Evolutionary conservation across 1,140 invertebrate species (phyloP), one percentile per base, ranked within the genome.

Genomic region (Bombus difficillimus): DNA sequence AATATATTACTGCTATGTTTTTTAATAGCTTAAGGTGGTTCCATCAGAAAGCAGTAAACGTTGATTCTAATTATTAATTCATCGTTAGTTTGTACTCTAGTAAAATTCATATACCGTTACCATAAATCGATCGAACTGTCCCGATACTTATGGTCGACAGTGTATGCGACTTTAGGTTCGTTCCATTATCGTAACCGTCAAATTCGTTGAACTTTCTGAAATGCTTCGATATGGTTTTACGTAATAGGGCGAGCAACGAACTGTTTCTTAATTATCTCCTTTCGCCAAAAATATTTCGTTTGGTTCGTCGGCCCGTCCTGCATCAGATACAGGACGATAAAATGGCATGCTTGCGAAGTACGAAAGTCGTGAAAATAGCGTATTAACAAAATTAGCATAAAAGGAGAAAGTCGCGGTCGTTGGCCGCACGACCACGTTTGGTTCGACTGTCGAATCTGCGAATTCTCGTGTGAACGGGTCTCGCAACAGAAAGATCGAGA

Each of bases 381-480:
- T 93, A 93, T 94, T 94, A 94, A 93, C 92, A 84, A 93, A 94
- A 94, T 94, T 94, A 94, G 91, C 93, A 94, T 94, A 94, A 93
- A 91, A 93, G 88, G 93, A 93, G 93, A 94, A 94, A 94, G 93
- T 94, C 91, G 92, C 92, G 92, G 93, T 94, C 92, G 89, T 89
- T 92, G 93, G 92, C 92, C 92, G 90, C 84, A 85, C 87, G 82
- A 37, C 84, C 90, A 88, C 88, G 86, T 92, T 92, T 87, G 90
- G 76, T 89, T 88, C 92, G 86, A 92, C 71, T 85, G 84, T 87
- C 89, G 89, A 90, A 90, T 90, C 85, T 91, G 84, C 79, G 78
- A 88, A 86, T 91, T 82, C 82, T 69, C 78, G 47, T 83, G 84
- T 12, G 87, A 72, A 37, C 85, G 62, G 37, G 66, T 81, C 80